Evolutionary conservation across 2,888 invertebrate genomes (phyloP), one percentile per base, ranked within the genome.

Genomic region (Subacronicta megacephala): DNA sequence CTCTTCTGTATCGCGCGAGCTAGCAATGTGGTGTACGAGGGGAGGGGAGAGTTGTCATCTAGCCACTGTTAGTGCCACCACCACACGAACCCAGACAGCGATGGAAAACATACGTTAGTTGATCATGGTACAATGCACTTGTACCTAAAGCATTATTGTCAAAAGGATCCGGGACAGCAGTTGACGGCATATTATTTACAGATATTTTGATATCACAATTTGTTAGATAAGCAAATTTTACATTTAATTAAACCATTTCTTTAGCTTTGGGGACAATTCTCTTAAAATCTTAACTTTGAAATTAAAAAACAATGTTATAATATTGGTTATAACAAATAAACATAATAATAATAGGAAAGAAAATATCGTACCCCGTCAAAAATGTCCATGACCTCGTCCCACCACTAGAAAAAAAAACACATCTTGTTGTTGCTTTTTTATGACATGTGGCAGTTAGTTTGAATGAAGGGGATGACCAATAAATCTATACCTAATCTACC

Each of bases 331-430:
- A 73, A 88, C 82, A 88, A 80, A 80, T 81, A 90, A 87, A 92
- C 88, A 89, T 78, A 83, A 64, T 80, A 72, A 57, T 66, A 83
- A 85, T 84, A 87, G 81, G 85, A 85, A 87, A 92, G n/a, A 94
- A 95, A 4, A 6, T 31, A 92, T 95, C 97, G 96, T 97, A 98
- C 98, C 97, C 97, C 97, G 91, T 98, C 97, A 96, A 98, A 98
- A 95, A 98, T 97, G 95, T 98, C 98, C 97, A 98, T 97, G 95
- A 98, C 97, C 96, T 98, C 98, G 96, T 98, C 97, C 98, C 98
- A 98, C 97, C 97, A 98, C 97, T 98, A 97, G 96, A 97, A 97
- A 95, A 95, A 95, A 91, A 79, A 56, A 46, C 33, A 79, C 76
- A 78, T 80, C 77, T 84, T 80, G 81, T 83, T 79, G 82, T 77